Evolutionary conservation across 2,888 invertebrate genomes (phyloP), one percentile per base, ranked within the genome.

Genomic region (Erebia palarica): DNA sequence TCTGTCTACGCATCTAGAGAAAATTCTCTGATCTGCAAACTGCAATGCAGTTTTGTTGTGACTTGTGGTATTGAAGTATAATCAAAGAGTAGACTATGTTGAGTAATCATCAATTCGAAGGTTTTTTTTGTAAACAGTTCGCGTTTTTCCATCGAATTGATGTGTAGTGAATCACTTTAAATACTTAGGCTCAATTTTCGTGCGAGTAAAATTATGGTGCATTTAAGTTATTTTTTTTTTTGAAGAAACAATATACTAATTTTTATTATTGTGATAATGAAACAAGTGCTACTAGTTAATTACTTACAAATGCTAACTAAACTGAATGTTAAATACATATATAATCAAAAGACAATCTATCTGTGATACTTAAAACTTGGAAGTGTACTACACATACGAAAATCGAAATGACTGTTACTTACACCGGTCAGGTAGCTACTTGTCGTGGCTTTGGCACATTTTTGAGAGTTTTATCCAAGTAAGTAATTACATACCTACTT

Each of bases 361-460:
- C 73, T 75, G 75, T 76, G 74, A 76, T 76, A 72, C 69, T 51
- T 73, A 61, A n/a, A 73, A 42, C 70, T 57, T 53, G 36, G 36
- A 36, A 47, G 55, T n/a, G 67, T 75, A 75, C 44, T 51, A 44
- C 53, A 44, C 36, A 36, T 36, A n/a, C 36, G 36, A 36, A 36
- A 49, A 64, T 65, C 59, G 47, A 59, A 71, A 97, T 97, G 97
- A 97, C 97, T 79, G 96, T 97, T 74, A 96, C 97, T 13, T 97
- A 97, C 81, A 97, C 97, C 68, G 96, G 95, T 66, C 96, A 97
- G 94, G 97, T 97, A 75, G 97, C 97, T 75, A 97, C 97, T 75
- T 97, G 97, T 84, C 94, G 96, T 68, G 97, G 97, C 75, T 96
- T 98, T 85, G 98, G 98, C 73, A 97, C 97, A 81, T 98, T 98